Evolutionary conservation across 2,888 invertebrate species (phyloP).

Genomic region (Hypselothyrea guttata): DNA sequence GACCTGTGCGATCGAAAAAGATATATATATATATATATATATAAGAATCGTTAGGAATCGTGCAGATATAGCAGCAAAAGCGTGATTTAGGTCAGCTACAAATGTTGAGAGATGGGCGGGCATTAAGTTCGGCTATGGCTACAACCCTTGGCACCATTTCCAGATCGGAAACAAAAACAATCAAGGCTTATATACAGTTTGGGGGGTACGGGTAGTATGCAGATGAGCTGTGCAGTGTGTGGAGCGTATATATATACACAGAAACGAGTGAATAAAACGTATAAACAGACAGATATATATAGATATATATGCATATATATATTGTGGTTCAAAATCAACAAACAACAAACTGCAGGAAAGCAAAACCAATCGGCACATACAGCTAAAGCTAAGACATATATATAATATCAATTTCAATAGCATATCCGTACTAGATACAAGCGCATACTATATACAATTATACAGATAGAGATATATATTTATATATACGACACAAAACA

Average conservation of each 20-base stretch:
- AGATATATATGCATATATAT: too few species aligned
- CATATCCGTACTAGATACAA: slow-evolving; percentile 14
- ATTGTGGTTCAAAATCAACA: not conserved
- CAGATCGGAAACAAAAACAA: slow-evolving; percentile 4
- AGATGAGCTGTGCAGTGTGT: not conserved
- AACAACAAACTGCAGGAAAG: slow-evolving; percentile 12
- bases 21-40: not conserved
- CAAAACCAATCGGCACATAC: slow-evolving; percentile 38
- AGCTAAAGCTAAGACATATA: slow-evolving; percentile 35
- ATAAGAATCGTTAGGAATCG: not conserved
- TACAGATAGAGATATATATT: slow-evolving; percentile 12
- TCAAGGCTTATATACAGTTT: not conserved
- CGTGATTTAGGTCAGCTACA: too few species aligned
- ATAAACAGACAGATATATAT: slow-evolving; percentile 1
- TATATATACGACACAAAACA: slow-evolving; percentile 10
- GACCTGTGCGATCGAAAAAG: slow-evolving; percentile 60
- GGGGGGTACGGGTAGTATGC: not conserved
- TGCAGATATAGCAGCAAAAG: too few species aligned
- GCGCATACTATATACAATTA: slow-evolving; percentile 12
- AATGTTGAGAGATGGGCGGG: too few species aligned
- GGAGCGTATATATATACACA: slow-evolving; percentile 15
- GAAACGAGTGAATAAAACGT: slow-evolving; percentile 2
- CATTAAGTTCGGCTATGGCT: not conserved
- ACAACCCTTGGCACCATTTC: too few species aligned
- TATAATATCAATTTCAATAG: slow-evolving; percentile 17